Percentiles rank a stretch among this genome's conserved stretches.
These are phyloP conservation scores for Strix aluco DNA, from an alignment of 2,113 vertebrate species.

Conservation along the genomic window DNA sequence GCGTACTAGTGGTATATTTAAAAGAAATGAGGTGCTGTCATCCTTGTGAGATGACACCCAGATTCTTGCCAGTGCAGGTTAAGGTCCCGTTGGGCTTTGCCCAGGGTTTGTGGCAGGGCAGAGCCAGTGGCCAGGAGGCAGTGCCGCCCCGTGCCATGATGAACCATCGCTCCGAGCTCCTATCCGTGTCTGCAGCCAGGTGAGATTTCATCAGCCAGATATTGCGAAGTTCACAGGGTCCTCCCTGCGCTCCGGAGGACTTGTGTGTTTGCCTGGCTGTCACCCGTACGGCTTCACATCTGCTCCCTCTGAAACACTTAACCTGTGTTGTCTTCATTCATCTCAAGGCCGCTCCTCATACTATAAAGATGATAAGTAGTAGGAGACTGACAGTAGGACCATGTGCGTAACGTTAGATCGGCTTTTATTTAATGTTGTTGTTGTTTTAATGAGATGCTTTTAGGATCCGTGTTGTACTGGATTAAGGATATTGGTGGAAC, in stretches of 20 bases:
- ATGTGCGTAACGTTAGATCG: neutral
- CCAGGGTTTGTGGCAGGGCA: neutral
- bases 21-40: neutral
- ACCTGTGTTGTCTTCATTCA: neutral
- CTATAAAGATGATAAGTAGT: neutral
- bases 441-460: neutral
- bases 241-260: neutral
- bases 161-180: accelerated
- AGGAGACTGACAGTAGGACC: neutral
- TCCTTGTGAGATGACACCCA: neutral
- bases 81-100: neutral
- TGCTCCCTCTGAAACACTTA: neutral
- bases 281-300: accelerated
- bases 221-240: neutral
- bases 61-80: neutral
- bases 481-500: neutral
- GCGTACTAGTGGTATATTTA: neutral
- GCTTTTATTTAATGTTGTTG: neutral
- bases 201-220: neutral
- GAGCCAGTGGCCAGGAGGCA: neutral
- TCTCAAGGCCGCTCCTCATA: neutral
- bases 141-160: accelerated
- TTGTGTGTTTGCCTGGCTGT: neutral
- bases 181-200: neutral
- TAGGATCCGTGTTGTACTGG: neutral